Base-by-base conservation (phyloP, 2,113 vertebrate species). In the Lipotes vexillifer region DNA sequence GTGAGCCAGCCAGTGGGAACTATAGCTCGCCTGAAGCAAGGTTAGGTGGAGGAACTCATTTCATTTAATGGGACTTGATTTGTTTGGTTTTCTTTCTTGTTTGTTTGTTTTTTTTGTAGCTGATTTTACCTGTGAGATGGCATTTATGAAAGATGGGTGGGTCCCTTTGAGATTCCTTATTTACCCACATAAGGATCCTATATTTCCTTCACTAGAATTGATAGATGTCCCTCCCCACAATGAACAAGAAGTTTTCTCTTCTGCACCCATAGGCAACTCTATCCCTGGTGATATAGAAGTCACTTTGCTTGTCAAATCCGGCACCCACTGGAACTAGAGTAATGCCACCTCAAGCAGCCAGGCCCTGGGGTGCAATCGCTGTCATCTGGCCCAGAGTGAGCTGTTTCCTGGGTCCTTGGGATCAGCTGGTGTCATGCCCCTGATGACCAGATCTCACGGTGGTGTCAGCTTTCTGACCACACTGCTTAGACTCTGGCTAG, bases 331-430 rank as follows among this genome's bases (percentile, higher is more conserved):
- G 31, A 38, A 13, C 38, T 8, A 38, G 11, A 59, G 11, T 27
- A 14, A 9, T 1, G n/a, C 38, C 20, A 1, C 13, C 4, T 31
- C 2, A 8, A 25, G 55, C 29, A 33, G 18, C 29, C 49, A 49
- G 17, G 55, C 29, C 61, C 4, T 36, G 10, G 6, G 8, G 2
- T 23, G 0, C 57, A 2, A 4, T 31, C 1, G 0, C 44, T 10
- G 20, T 55, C 52, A 17, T 25, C 11, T 1, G 1, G 20, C 36
- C 36, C 10, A 25, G 65, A 23, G 25, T 2, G 3, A 18, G 36
- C 9, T 23, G 15, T 38, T 46, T 46, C 7, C 38, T 63, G 25
- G 27, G 57, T 3, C 33, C 29, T 21, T 7, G 25, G 52, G 5
- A 11, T 20, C 20, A n/a, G n/a, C 23, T 8, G 9, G 52, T 15